Base-by-base conservation (phyloP, 2,888 invertebrate genomes). In the Tupiocoris notatus region DNA sequence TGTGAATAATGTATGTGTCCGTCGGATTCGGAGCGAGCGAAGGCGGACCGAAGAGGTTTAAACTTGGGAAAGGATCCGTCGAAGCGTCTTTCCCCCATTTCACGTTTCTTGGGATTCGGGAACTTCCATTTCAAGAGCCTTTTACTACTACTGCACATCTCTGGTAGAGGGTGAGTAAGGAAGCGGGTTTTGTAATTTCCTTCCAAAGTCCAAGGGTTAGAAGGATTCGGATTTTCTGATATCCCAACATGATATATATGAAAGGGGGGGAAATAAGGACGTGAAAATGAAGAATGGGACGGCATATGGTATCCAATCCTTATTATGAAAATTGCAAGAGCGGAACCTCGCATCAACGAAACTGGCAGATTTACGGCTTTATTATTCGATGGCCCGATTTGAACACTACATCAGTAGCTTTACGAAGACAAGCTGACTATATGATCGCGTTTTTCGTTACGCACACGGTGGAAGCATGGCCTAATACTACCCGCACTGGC, bases 1-100 rank as follows among this genome's bases (percentile, higher is more conserved):
- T 59, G 59, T 59, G 59, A 59, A 59, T 59, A 59, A 59, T 59
- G 59, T 59, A 59, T 59, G 59, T 59, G 39, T 12, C 3, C 59
- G 18, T 9, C 59, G 59, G 59, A 18, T 6, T 59, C 7, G 18
- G 59, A 59, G 59, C 9, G 54, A 9, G 54, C 12, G 54, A 54
- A 16, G 59, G 59, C 39, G 39, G n/a, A 59, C 17, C 17, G 59
- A 59, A 59, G 59, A 59, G 59, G 59, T 59, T 59, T 59, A 59
- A 59, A 59, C 17, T 59, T 59, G 59, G 59, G 39, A 39, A 59
- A 59, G 59, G 18, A n/a, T 59, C 54, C 54, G 9, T 59, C 59
- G 17, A 59, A 59, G 7, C 59, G 9, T 12, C 9, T 12, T 9
- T 54, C 16, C 59, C 59, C 59, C 20, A 17, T 59, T 18, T n/a